A percentile compares a stretch with the other conserved stretches of the same genome.
Evolutionary conservation across 2,888 invertebrate species (phyloP).

Genomic region (Syritta pipiens): DNA sequence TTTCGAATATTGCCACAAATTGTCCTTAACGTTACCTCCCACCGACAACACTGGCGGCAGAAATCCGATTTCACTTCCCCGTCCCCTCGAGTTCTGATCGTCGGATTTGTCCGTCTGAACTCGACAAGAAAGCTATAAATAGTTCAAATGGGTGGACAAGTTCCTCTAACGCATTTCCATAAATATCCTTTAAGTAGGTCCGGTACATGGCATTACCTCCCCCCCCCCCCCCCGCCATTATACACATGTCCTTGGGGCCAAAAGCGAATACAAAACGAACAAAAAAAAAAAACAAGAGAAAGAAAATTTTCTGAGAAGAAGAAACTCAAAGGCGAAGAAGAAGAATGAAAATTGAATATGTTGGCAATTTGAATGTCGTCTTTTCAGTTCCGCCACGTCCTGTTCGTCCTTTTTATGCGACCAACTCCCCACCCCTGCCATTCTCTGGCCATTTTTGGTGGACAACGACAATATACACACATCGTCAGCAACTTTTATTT

Average conservation of each 20-base stretch:
- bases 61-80: too few species aligned
- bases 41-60: too few species aligned
- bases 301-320: background rate
- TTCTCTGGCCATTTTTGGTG: too few species aligned
- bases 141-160: constrained; percentile 55
- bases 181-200: constrained; percentile 52
- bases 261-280: background rate
- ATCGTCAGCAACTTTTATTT: constrained; percentile 35
- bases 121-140: constrained; percentile 47
- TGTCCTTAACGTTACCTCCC: too few species aligned
- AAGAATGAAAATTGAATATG: constrained; percentile 49
- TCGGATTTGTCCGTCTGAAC: constrained; percentile 7
- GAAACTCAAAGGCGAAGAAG: background rate
- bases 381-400: constrained; percentile 3
- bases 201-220: constrained; percentile 31
- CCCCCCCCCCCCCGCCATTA: background rate
- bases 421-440: too few species aligned
- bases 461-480: constrained; percentile 5
- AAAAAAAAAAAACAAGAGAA: background rate
- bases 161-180: constrained; percentile 49
- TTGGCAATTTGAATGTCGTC: constrained; percentile 59
- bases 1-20: too few species aligned
- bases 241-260: background rate
- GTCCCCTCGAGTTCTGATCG: background rate
- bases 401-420: background rate